Evolutionary conservation across 1,140 invertebrate species (phyloP).

Genomic region (Drosophila neocordata): DNA sequence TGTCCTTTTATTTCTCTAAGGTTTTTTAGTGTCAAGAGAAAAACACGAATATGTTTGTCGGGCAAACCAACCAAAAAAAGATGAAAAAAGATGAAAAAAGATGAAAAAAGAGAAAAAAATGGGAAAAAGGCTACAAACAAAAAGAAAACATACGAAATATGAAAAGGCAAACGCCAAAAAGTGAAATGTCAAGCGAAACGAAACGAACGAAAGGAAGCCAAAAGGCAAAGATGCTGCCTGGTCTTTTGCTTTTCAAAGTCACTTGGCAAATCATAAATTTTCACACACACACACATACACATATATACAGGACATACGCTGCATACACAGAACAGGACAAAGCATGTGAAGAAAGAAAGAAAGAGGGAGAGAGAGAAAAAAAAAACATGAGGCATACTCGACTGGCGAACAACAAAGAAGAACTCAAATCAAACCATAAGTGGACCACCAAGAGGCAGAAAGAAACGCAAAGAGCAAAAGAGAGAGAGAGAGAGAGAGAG

Average conservation of each 20-base stretch:
- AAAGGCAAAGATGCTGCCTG: constrained; percentile 31
- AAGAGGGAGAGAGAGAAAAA: neutral
- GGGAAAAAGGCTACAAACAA: neutral
- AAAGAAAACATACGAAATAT: constrained; percentile 47
- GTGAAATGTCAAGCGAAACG: constrained; percentile 76
- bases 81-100: constrained; percentile 29
- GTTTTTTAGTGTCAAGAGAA: constrained; percentile 29
- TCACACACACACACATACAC: constrained; percentile 50
- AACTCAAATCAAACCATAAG: constrained; percentile 34
- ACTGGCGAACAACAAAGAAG: constrained; percentile 10
- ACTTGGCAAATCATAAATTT: constrained; percentile 77
- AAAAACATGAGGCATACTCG: constrained; percentile 7
- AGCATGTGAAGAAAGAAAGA: too few relatives aligned
- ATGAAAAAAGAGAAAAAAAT: constrained; percentile 18
- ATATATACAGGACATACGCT: neutral
- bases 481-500: neutral
- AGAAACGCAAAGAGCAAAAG: constrained; percentile 2
- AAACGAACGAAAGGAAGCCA: constrained; percentile 32
- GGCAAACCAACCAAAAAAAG: constrained; percentile 35
- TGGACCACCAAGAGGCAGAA: constrained; percentile 26
- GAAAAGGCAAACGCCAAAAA: constrained; percentile 64
- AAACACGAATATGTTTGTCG: constrained; percentile 60
- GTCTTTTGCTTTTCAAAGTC: constrained; percentile 69
- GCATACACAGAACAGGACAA: too few relatives aligned
- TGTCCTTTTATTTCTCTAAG: neutral